These are phyloP conservation scores for Squalus acanthias DNA, from an alignment of 2,797 vertebrate genomes.

Conservation along the genomic window DNA sequence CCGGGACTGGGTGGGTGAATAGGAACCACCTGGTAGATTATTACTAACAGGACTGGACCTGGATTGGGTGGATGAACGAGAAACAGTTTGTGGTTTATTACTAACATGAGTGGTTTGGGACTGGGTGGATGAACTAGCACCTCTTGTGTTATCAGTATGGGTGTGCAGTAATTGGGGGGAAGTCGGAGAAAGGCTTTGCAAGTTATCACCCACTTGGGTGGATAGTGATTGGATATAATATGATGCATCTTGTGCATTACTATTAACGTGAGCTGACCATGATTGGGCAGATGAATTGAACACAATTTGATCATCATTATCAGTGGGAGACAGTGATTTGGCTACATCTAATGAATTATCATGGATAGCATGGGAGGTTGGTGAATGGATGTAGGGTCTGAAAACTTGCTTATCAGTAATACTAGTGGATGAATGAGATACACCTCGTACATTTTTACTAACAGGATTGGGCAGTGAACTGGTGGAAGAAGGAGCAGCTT, in stretches of 20 bases:
- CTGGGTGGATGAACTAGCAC: neutral
- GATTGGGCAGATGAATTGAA: neutral
- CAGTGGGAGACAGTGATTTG: neutral
- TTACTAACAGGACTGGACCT: neutral
- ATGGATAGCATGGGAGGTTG: neutral
- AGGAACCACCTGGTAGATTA: neutral
- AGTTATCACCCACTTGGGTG: neutral
- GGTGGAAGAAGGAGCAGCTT: neutral
- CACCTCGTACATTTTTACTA: neutral
- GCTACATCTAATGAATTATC: neutral
- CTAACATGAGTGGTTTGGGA: neutral
- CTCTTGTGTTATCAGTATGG: neutral
- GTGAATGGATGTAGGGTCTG: neutral
- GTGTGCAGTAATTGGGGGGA: neutral
- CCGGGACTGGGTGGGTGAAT: neutral
- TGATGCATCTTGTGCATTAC: neutral
- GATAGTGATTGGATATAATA: neutral
- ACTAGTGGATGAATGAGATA: neutral
- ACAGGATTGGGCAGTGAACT: neutral
- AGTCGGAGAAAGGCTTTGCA: neutral
- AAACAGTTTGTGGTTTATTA: neutral
- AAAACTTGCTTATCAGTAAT: neutral
- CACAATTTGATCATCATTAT: neutral
- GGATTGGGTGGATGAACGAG: neutral
- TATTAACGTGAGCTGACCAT: neutral